A percentile compares a stretch with the other conserved stretches of the same genome.
Conservation (phyloP, 30 jellyfish, hydroid and myxozoan genomes). For the Pseudorhiza aurosa region DNA sequence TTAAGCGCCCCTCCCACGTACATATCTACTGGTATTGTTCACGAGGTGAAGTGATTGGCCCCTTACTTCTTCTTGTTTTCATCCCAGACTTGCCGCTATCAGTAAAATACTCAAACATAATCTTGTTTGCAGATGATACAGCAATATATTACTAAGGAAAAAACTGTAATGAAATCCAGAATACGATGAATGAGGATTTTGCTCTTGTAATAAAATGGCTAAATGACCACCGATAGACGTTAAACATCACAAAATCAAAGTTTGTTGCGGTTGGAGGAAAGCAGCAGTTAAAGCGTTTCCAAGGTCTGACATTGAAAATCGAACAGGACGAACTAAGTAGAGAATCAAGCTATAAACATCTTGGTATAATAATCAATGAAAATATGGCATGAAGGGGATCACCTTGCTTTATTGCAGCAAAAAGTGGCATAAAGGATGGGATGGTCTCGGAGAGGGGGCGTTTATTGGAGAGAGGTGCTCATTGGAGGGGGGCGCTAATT, state of each 20-base stretch:
- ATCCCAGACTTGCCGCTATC: constrained; percentile 76
- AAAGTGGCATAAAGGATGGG: constrained; percentile 69
- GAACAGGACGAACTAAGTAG: constrained; percentile 44
- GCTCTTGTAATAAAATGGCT: constrained; percentile 51
- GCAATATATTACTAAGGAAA: constrained; percentile 67
- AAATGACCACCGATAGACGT: constrained; percentile 69
- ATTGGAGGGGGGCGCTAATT: no score
- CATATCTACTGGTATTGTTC: no score
- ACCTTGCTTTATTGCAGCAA: constrained; percentile 79
- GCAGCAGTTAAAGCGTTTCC: constrained; percentile 68
- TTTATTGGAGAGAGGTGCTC: no score
- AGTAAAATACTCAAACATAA: constrained; percentile 61
- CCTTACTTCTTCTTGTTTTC: constrained; percentile 63
- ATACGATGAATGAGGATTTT: constrained; percentile 56
- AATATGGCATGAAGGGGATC: constrained; percentile 71
- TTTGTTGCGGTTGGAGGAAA: constrained; percentile 72
- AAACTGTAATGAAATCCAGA: constrained; percentile 76
- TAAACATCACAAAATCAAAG: constrained; percentile 62
- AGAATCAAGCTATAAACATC: constrained; percentile 44
- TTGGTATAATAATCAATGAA: constrained; percentile 51
- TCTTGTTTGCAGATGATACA: constrained; percentile 78
- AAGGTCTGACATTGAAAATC: constrained; percentile 53
- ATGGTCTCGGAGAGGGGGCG: no score
- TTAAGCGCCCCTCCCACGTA: no score
- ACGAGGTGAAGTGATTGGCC: constrained; percentile 54